phyloP scores from a whole-genome alignment of 2,797 vertebrate genomes.

The Nothura maculosa region DNA sequence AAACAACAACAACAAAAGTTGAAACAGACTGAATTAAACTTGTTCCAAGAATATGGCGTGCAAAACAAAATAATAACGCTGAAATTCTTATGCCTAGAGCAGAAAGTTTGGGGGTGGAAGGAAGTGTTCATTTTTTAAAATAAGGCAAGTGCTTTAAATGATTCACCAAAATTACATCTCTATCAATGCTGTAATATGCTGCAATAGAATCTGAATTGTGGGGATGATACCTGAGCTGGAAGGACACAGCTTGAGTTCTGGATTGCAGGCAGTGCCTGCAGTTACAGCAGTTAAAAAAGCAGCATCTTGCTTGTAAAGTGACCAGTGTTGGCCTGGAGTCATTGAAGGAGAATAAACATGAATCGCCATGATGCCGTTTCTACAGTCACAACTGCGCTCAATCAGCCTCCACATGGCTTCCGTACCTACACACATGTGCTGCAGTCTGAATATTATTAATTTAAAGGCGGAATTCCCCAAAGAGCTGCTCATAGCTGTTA shows the following conservation, averaged over 20 bases:
- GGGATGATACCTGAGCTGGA: background rate
- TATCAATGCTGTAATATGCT: background rate
- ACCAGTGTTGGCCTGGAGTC: background rate
- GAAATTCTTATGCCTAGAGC: background rate
- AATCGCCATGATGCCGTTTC: background rate
- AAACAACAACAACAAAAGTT: background rate
- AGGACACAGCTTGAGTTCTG: slow-evolving; percentile 32
- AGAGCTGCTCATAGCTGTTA: background rate
- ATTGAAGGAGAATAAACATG: background rate
- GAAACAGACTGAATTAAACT: background rate
- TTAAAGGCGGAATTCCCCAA: background rate
- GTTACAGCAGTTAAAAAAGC: background rate
- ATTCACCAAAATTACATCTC: background rate
- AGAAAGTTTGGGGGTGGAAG: background rate
- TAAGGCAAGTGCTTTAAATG: background rate
- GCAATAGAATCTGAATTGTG: background rate
- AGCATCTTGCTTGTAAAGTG: background rate
- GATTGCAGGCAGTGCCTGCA: background rate
- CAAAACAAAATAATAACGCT: background rate
- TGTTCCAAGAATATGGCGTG: background rate
- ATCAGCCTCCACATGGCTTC: background rate
- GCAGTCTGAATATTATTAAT: slow-evolving; percentile 4
- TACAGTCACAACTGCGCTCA: background rate
- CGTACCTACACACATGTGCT: background rate
- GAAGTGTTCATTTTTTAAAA: background rate